Base-by-base conservation (phyloP, 2,797 vertebrate species). In the Psittacula derbiana region DNA sequence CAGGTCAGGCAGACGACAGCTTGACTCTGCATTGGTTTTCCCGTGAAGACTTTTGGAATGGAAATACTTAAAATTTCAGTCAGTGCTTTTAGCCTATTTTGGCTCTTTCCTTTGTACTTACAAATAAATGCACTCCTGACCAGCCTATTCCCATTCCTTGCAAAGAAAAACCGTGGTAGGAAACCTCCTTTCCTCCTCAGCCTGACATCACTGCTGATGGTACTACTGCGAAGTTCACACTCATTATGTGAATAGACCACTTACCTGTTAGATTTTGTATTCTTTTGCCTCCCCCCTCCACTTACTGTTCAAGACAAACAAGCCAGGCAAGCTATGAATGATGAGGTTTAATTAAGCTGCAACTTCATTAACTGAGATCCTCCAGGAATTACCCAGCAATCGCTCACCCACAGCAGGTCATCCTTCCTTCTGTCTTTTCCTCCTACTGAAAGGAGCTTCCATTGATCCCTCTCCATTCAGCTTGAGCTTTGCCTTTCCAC, bases 281-380 rank as follows among this genome's bases (percentile, higher is more conserved):
- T 58, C 0, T 64, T 64, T 49, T 79, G 28, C 49, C 41, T 92
- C 73, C 46, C 66, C 90, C 49, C 53, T 81, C 46, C 66, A 62
- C 81, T 87, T 85, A 67, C 55, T 62, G 20, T 47, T 81, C 85
- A 62, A 67, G 81, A 73, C 47, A 72, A 72, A 80, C 60, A 93
- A 82, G 55, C 41, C 47, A 66, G 57, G 20, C 41, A 79, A 69
- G 20, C 27, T 44, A 7, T 71, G 69, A 95, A 82, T 60, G 52
- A 86, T 85, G 88, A 91, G 47, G 47, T 82, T 93, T 96, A 96
- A 94, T 95, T 88, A 94, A 90, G 47, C 55, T 80, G 76, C 76
- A 55, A 8, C 41, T 90, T 57, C 61, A 80, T 90, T 91, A 86
- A 41, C 55, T 36, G 36, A 71, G 60, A 62, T 80, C 61, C 75